Evolutionary conservation across 2,888 invertebrate genomes (phyloP).

Genomic region (Luperina testacea): DNA sequence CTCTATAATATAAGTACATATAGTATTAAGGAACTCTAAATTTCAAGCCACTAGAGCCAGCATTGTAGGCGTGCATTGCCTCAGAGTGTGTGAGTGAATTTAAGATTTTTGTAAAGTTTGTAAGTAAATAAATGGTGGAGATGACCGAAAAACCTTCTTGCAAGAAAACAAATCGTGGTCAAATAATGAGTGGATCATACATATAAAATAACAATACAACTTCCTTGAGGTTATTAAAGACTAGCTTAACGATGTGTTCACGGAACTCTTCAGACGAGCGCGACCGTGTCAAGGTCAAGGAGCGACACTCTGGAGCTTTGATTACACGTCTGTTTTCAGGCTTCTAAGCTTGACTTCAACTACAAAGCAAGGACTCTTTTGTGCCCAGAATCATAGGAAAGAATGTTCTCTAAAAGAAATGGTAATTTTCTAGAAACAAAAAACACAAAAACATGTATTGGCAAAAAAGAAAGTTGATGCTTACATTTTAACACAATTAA

Average conservation of each 20-base stretch:
- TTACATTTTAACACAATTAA: not conserved
- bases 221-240: not conserved
- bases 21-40: not conserved
- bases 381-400: not conserved
- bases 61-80: too few relatives aligned
- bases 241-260: conserved; percentile 17
- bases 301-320: conserved; percentile 7
- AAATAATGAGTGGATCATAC: not conserved
- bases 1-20: not conserved
- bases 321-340: conserved; percentile 25
- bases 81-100: too few relatives aligned
- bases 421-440: not conserved
- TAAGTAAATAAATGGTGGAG: not conserved
- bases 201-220: not conserved
- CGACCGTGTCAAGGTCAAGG: conserved; percentile 7
- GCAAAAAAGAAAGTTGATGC: not conserved
- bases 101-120: too few relatives aligned
- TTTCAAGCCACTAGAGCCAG: too few relatives aligned
- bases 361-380: not conserved
- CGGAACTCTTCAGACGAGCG: not conserved
- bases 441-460: not conserved
- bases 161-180: not conserved
- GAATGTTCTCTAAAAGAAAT: too few relatives aligned
- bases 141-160: not conserved
- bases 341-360: not conserved